Conservation (phyloP, 2,113 vertebrate species). For the Lanius ludovicianus region DNA sequence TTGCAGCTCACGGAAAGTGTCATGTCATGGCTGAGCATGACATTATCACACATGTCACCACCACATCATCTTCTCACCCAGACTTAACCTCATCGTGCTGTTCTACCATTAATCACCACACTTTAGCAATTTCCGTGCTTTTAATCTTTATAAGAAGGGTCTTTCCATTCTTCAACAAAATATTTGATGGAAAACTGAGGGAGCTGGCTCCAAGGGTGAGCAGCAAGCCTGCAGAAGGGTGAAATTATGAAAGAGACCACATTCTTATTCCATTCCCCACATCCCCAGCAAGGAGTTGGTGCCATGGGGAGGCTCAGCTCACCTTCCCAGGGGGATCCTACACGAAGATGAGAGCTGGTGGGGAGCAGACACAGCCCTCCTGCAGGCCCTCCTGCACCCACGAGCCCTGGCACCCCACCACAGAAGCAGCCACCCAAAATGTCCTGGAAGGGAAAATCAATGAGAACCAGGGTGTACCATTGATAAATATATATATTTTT, state of each 20-base stretch:
- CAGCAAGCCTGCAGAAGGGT: conserved; percentile 18
- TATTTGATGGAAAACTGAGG: not conserved
- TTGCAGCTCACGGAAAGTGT: fast-evolving
- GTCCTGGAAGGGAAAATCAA: conserved; percentile 69
- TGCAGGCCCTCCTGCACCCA: conserved; percentile 80
- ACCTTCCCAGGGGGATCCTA: not conserved
- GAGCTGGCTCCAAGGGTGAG: not conserved
- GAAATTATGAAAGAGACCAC: not conserved
- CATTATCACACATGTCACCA: fast-evolving
- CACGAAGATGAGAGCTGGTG: conserved; percentile 79
- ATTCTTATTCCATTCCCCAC: not conserved
- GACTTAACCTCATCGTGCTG: not conserved
- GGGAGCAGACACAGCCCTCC: conserved; percentile 77
- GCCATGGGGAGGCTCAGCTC: not conserved
- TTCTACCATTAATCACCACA: not conserved
- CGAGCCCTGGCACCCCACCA: conserved; percentile 79
- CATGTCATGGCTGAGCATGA: not conserved
- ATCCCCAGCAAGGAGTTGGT: not conserved
- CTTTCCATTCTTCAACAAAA: not conserved
- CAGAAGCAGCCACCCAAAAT: conserved; percentile 79
- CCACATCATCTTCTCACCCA: not conserved
- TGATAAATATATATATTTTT: not conserved
- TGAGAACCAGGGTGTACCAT: not conserved
- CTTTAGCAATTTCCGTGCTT: not conserved
- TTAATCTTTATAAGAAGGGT: not conserved